Conservation (phyloP, 2,888 invertebrate genomes). For the Alloplasta piceator region DNA sequence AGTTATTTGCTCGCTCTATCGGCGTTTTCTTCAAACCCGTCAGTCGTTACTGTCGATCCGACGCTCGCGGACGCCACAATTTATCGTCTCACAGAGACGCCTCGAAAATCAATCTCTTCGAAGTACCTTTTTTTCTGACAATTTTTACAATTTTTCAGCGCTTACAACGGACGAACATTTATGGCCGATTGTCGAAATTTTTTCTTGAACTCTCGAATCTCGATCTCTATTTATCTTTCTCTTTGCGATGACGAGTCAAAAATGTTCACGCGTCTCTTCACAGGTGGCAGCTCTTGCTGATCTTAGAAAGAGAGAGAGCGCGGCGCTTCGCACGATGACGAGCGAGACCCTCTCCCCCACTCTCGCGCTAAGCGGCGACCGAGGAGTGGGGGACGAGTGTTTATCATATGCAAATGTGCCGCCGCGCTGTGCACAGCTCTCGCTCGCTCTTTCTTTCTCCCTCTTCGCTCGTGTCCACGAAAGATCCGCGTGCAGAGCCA, state of each 20-base stretch:
- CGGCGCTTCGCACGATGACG: constrained; percentile 41
- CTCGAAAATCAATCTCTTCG: too few species aligned
- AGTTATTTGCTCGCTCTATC: constrained; percentile 60
- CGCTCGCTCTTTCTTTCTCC: constrained; percentile 61
- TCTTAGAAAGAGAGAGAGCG: constrained; percentile 56
- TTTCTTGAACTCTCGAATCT: too few species aligned
- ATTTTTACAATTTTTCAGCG: not conserved
- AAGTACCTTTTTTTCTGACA: not conserved
- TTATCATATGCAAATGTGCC: constrained; percentile 77
- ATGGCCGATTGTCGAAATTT: not conserved
- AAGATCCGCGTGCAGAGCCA: constrained; percentile 31
- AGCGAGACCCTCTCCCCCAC: constrained; percentile 1
- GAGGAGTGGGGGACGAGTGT: constrained; percentile 52
- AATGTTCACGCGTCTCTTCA: constrained; percentile 68
- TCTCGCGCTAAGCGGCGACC: not conserved
- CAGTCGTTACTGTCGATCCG: constrained; percentile 76
- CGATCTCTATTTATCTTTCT: not conserved
- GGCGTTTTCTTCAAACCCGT: constrained; percentile 63
- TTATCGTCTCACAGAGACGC: not conserved
- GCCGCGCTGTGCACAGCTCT: constrained; percentile 19
- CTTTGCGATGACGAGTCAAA: constrained; percentile 27
- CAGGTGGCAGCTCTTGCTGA: constrained; percentile 76
- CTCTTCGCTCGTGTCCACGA: constrained; percentile 25
- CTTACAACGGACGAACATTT: not conserved
- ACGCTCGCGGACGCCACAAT: constrained; percentile 69